phyloP scores from a whole-genome alignment of 2,888 invertebrate genomes.

The Cryptophagus acutangulus region DNA sequence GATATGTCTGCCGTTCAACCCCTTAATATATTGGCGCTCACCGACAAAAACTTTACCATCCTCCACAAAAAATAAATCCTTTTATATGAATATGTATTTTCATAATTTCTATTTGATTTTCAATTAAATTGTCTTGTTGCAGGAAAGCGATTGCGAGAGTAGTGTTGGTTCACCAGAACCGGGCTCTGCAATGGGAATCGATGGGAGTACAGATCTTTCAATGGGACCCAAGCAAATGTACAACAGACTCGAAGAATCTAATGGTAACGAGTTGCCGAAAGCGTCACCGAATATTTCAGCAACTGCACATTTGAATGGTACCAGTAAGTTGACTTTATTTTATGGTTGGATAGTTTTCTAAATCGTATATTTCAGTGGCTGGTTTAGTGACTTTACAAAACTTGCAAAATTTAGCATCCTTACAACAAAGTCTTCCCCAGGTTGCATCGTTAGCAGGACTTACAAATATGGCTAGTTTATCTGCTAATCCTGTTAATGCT shows the following conservation, averaged over 20 bases:
- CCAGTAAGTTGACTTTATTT: conserved; percentile 52
- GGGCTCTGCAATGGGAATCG: conserved; percentile 48
- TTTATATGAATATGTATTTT: not conserved
- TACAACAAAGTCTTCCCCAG: conserved; percentile 63
- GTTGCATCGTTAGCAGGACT: conserved; percentile 56
- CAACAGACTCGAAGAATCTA: conserved; percentile 32
- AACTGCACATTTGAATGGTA: conserved; percentile 60
- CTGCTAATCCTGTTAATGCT: conserved; percentile 62
- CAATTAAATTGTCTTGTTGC: conserved; percentile 35
- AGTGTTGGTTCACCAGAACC: conserved; percentile 60
- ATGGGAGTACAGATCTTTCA: conserved; percentile 43
- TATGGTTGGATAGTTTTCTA: conserved; percentile 17
- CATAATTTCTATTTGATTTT: not conserved
- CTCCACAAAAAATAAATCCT: not conserved
- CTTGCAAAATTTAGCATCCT: conserved; percentile 73
- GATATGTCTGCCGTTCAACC: not conserved
- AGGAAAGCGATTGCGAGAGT: conserved; percentile 64
- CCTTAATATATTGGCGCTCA: too few species aligned
- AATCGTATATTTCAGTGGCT: too few species aligned
- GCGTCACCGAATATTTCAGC: conserved; percentile 48
- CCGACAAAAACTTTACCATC: too few species aligned
- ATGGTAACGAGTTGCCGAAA: conserved; percentile 33
- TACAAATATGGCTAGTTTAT: conserved; percentile 54
- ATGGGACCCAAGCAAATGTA: conserved; percentile 34
- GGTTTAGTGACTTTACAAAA: conserved; percentile 70